Evolutionary conservation across 2,113 vertebrate species (phyloP), one percentile per base, ranked within the genome.

Genomic region (Lophura nycthemera): DNA sequence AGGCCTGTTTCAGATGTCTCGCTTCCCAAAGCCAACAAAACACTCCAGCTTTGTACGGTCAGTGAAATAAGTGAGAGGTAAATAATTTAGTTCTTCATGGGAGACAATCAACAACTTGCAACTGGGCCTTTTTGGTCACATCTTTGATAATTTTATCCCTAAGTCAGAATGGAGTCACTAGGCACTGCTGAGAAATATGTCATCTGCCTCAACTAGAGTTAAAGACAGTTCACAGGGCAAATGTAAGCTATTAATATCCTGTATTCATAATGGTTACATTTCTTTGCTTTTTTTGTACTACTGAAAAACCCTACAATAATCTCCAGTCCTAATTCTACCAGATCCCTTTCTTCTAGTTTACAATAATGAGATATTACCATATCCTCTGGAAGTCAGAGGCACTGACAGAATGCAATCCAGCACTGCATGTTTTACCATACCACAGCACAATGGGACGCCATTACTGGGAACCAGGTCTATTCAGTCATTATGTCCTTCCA

Each of bases 401-500:
- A 90, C 40, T 94, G 95, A 94, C 88, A 93, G 91, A 91, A 95
- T 82, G 63, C 76, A 81, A 73, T 95, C 88, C 95, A 95, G 91
- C 88, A 82, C 88, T 92, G 73, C 19, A 13, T 96, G 93, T 96
- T 94, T 88, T 72, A 88, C 93, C 86, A 86, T 21, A 93, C 75
- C 83, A 82, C 88, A 90, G 91, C 93, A 95, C 95, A 95, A 97
- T 95, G 86, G 91, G 94, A 93, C 0, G 0, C 91, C 90, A 48
- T 91, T 83, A 84, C 79, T 67, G 90, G 48, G 83, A 96, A 97
- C 57, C 90, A 94, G 95, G 91, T 93, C 80, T 93, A 67, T 87
- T 93, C 95, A 95, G 81, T 96, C 83, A 88, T 95, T 95, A 95
- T 84, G 80, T 75, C 86, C 79, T 96, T 93, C 79, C 79, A 94